Percentiles rank a stretch among this genome's conserved stretches.
Evolutionary conservation across 2,888 invertebrate genomes (phyloP).

Genomic region (Silvanus unidentatus): DNA sequence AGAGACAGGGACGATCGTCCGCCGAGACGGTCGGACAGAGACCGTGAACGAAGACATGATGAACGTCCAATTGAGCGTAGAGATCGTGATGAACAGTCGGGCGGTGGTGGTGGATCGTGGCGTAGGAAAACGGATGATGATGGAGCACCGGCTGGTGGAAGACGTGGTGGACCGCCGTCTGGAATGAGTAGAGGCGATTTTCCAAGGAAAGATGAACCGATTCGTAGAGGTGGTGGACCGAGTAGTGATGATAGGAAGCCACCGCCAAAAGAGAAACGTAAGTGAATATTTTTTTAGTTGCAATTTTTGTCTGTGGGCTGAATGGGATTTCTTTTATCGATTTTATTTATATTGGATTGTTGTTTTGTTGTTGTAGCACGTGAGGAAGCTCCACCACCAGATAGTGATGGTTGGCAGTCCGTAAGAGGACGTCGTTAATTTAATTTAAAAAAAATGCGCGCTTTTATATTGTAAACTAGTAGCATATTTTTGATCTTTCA

Average conservation of each 20-base stretch:
- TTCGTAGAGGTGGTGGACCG: slow-evolving; percentile 16
- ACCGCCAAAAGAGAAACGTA: slow-evolving; percentile 37
- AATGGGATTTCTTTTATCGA: no score
- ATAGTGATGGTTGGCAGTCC: slow-evolving; percentile 41
- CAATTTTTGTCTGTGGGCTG: no score
- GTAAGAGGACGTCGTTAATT: slow-evolving; percentile 34
- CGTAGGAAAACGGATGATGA: slow-evolving; percentile 22
- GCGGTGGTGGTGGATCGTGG: slow-evolving; percentile 24
- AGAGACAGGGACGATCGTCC: slow-evolving; percentile 2
- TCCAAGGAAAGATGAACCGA: slow-evolving; percentile 24
- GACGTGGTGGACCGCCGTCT: slow-evolving; percentile 11
- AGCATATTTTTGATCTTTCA: not conserved
- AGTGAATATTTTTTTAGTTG: slow-evolving; percentile 26
- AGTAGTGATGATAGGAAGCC: slow-evolving; percentile 22
- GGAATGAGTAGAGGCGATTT: no score
- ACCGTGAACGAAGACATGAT: slow-evolving; percentile 11
- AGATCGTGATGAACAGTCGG: slow-evolving; percentile 1
- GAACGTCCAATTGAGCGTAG: not conserved
- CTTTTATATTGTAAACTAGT: not conserved
- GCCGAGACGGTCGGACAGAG: slow-evolving; percentile 5
- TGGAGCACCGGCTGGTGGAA: not conserved
- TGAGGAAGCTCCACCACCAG: slow-evolving; percentile 25
- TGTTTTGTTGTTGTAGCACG: slow-evolving; percentile 23
- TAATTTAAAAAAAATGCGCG: not conserved
- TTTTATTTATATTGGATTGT: no score